Percentiles rank a stretch among this genome's conserved stretches.
phyloP scores from a whole-genome alignment of 2,113 vertebrate species.

The Paralichthys olivaceus region DNA sequence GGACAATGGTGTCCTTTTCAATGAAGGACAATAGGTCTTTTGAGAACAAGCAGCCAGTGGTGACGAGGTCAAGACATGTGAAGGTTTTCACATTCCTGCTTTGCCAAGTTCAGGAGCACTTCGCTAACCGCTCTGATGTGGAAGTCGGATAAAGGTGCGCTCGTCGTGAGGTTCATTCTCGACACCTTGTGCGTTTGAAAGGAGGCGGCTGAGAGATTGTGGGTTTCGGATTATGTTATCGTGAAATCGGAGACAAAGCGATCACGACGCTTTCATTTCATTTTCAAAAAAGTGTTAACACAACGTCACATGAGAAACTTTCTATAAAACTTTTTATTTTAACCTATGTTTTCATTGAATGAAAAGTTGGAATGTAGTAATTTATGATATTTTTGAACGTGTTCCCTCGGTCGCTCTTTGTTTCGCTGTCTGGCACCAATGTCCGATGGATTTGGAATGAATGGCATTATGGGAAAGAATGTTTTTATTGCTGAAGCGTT shows the following conservation, averaged over 20 bases:
- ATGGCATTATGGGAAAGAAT: not conserved
- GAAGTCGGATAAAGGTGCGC: conserved; percentile 13
- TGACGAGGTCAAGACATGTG: conserved; percentile 43
- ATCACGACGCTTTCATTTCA: not conserved
- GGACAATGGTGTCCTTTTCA: conserved; percentile 70
- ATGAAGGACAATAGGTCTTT: conserved; percentile 68
- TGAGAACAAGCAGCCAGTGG: conserved; percentile 43
- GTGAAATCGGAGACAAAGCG: conserved; percentile 38
- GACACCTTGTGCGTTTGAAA: conserved; percentile 1
- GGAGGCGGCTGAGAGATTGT: conserved; percentile 39
- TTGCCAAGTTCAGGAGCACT: conserved; percentile 9
- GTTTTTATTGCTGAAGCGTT: not conserved
- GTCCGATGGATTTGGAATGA: not conserved
- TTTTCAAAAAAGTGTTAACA: conserved; percentile 1
- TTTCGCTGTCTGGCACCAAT: not conserved
- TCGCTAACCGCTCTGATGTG: conserved; percentile 24
- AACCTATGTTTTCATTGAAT: not conserved
- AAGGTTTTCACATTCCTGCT: conserved; percentile 51
- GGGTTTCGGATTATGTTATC: conserved; percentile 18
- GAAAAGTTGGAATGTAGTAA: not conserved
- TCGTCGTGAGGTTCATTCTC: conserved; percentile 23
- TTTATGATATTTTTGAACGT: not conserved
- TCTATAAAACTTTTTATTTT: conserved; percentile 13
- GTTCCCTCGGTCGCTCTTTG: not conserved
- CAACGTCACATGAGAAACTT: conserved; percentile 13